A percentile compares a stretch with the other conserved stretches of the same genome.
phyloP scores from a whole-genome alignment of 2,797 vertebrate species.

The Macropus fuliginosus region DNA sequence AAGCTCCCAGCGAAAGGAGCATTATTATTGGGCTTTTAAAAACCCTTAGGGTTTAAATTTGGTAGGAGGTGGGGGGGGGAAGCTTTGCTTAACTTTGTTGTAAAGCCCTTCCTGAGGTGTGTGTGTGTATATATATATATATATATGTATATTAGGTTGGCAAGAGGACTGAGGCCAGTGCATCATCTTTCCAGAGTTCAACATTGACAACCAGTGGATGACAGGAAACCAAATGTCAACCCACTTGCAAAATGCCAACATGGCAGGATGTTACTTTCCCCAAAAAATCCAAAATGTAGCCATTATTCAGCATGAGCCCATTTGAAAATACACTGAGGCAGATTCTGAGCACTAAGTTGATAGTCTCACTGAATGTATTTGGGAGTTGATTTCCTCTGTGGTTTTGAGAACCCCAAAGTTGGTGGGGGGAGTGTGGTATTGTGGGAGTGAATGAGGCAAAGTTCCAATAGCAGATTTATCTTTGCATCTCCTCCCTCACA shows the following conservation, averaged over 20 bases:
- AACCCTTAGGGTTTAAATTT: conserved; percentile 47
- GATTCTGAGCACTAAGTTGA: neutral
- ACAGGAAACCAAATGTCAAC: neutral
- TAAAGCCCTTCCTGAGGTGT: neutral
- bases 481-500: neutral
- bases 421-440: neutral
- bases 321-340: neutral
- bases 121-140: no score
- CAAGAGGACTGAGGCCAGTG: neutral
- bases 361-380: neutral
- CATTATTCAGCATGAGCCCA: neutral
- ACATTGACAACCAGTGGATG: neutral
- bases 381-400: neutral
- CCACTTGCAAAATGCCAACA: neutral
- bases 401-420: conserved; percentile 24
- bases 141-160: neutral
- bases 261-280: neutral
- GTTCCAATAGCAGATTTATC: neutral
- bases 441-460: neutral
- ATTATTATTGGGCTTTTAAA: conserved; percentile 42
- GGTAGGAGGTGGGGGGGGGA: conserved; percentile 6
- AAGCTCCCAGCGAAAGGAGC: conserved; percentile 35
- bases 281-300: conserved; percentile 12
- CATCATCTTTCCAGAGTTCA: neutral
- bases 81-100: neutral